A percentile compares a stretch with the other conserved stretches of the same genome.
phyloP scores from a whole-genome alignment of 2,113 vertebrate species.

The Hydrochoerus hydrochaeris region DNA sequence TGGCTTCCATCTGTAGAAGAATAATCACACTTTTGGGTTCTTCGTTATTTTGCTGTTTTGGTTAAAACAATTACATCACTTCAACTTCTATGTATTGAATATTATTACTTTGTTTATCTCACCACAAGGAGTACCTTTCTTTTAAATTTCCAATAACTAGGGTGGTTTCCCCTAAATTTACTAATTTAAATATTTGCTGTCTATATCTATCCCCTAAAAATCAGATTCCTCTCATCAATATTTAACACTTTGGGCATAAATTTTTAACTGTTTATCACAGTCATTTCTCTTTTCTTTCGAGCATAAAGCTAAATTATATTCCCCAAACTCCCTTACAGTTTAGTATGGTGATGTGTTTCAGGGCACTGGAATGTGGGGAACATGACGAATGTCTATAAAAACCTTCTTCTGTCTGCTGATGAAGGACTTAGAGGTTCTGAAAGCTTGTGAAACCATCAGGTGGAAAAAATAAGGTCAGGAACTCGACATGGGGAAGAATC shows the following conservation, averaged over 20 bases:
- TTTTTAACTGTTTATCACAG: neutral
- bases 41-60: neutral
- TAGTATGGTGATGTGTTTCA: neutral
- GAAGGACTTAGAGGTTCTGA: neutral
- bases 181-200: constrained; percentile 5
- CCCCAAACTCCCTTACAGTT: neutral
- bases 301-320: neutral
- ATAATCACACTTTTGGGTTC: neutral
- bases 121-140: neutral
- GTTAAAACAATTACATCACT: neutral
- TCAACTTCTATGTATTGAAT: neutral
- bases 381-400: neutral
- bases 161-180: neutral
- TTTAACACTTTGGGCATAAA: neutral
- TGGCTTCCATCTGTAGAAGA: neutral
- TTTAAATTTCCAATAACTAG: neutral
- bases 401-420: neutral
- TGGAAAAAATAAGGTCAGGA: neutral
- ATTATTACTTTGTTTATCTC: neutral
- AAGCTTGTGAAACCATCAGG: neutral
- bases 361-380: neutral
- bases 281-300: neutral
- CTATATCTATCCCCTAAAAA: neutral
- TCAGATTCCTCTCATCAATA: neutral
- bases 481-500: neutral